These are phyloP conservation scores for Poecilobothrus nobilitatus DNA, from an alignment of 2,888 invertebrate species.

Conservation along the genomic window DNA sequence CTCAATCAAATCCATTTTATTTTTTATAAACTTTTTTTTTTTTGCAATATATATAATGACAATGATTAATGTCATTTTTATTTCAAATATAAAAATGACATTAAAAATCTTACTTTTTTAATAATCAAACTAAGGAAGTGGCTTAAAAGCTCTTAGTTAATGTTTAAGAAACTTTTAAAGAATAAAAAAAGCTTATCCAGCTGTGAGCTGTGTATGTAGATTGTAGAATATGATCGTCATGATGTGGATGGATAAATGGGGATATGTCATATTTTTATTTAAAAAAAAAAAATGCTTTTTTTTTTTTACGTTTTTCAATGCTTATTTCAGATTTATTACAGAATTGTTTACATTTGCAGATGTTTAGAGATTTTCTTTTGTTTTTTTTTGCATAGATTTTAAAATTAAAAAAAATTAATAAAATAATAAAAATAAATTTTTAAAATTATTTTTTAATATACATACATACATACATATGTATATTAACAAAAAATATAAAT, in stretches of 20 bases:
- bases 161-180: background rate
- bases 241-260: constrained; percentile 1
- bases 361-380: background rate
- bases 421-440: too few relatives aligned
- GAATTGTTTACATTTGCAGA: constrained; percentile 6
- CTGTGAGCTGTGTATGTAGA: too few relatives aligned
- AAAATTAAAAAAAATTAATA: too few relatives aligned
- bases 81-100: too few relatives aligned
- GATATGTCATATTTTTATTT: background rate
- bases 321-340: background rate
- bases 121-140: background rate
- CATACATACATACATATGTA: too few relatives aligned
- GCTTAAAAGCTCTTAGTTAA: background rate
- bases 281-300: background rate
- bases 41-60: too few relatives aligned
- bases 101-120: background rate
- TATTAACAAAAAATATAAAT: too few relatives aligned
- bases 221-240: background rate
- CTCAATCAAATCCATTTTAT: too few relatives aligned
- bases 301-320: background rate
- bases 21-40: too few relatives aligned
- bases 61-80: too few relatives aligned
- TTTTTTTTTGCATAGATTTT: background rate
- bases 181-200: background rate
- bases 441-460: too few relatives aligned